Percentiles rank a stretch among this genome's conserved stretches.
phyloP scores from a whole-genome alignment of 2,797 vertebrate genomes.

The Semotilus atromaculatus region DNA sequence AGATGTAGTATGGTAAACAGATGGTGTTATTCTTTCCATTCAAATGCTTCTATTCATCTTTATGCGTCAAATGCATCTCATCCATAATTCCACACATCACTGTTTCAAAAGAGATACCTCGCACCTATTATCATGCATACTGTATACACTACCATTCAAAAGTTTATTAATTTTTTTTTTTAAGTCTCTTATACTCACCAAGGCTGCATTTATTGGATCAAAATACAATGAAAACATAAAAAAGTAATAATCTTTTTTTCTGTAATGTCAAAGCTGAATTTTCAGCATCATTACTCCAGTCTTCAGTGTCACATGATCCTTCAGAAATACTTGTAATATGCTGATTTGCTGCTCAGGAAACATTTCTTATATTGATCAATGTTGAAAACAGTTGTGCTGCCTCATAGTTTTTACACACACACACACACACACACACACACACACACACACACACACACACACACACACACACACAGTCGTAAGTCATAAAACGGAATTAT shows the following conservation, averaged over 20 bases:
- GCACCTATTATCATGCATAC: neutral
- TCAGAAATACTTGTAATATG: neutral
- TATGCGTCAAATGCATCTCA: too few relatives aligned
- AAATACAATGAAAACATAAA: neutral
- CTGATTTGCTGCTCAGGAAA: neutral
- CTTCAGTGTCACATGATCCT: neutral
- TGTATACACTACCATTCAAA: neutral
- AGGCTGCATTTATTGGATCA: neutral
- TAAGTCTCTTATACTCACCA: neutral
- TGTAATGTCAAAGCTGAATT: neutral
- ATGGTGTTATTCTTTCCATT: slow-evolving; percentile 24
- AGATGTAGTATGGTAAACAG: slow-evolving; percentile 22
- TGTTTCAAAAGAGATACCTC: neutral
- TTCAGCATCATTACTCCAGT: neutral
- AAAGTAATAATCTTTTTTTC: too few relatives aligned
- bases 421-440: accelerated
- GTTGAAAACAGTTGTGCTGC: neutral
- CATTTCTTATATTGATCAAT: neutral
- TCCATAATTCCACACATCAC: neutral
- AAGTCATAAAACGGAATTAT: neutral
- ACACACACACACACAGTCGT: too few relatives aligned
- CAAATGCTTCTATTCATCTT: neutral
- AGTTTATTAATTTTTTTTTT: too few relatives aligned
- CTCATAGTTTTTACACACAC: too few relatives aligned
- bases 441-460: neutral